These are phyloP conservation scores for Tetrax tetrax DNA, from an alignment of 2,113 vertebrate genomes.

Conservation along the genomic window DNA sequence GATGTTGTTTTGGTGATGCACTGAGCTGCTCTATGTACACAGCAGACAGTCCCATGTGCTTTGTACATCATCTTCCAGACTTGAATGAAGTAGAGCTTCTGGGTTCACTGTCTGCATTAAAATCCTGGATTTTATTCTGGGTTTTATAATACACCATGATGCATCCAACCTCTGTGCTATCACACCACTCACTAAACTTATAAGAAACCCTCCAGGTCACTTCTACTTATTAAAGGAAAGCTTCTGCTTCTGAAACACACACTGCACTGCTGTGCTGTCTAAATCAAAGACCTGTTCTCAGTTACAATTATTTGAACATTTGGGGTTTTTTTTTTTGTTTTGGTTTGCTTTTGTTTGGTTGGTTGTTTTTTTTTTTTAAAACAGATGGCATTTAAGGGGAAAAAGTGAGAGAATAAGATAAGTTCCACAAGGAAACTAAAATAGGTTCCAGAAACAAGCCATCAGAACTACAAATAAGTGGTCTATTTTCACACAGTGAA, in stretches of 20 bases:
- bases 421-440: not conserved
- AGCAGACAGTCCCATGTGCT: not conserved
- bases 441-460: not conserved
- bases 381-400: not conserved
- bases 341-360: too few relatives aligned
- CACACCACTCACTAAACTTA: not conserved
- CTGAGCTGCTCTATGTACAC: not conserved
- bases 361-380: not conserved
- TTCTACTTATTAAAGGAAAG: not conserved
- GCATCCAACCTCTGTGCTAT: not conserved
- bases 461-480: not conserved
- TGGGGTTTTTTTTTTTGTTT: not conserved
- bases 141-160: not conserved
- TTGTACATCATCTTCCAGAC: not conserved
- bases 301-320: not conserved
- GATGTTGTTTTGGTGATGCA: not conserved
- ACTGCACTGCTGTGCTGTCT: not conserved
- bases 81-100: not conserved
- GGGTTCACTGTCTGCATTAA: not conserved
- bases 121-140: not conserved
- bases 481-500: not conserved
- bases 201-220: not conserved
- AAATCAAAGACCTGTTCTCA: not conserved
- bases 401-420: not conserved
- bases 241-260: not conserved